phyloP scores from a whole-genome alignment of 2,797 vertebrate species.

The Hephaestus fuliginosus region DNA sequence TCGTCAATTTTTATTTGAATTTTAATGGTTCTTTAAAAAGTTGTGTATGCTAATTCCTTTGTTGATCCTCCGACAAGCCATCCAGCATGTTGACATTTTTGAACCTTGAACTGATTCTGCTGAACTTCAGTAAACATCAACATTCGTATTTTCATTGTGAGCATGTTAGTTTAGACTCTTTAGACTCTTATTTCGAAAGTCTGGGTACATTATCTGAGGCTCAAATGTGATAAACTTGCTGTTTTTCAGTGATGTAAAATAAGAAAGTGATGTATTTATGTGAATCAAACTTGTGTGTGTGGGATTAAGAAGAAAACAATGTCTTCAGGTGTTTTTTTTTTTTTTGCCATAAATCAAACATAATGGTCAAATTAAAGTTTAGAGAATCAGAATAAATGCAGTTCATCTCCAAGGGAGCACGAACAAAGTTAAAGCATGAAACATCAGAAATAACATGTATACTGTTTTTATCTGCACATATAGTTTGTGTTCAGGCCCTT shows the following conservation, averaged over 20 bases:
- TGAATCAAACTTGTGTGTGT: background rate
- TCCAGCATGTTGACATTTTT: background rate
- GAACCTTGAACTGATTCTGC: too few relatives aligned
- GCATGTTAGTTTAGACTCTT: background rate
- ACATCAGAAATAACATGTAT: too few relatives aligned
- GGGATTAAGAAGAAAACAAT: too few relatives aligned
- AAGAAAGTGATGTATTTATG: background rate
- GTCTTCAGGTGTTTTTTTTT: too few relatives aligned
- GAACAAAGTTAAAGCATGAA: background rate
- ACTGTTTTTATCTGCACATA: background rate
- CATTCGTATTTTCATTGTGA: background rate
- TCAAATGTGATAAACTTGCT: too few relatives aligned
- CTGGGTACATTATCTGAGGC: background rate
- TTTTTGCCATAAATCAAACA: background rate
- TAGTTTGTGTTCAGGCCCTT: background rate
- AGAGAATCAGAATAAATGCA: background rate
- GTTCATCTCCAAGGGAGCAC: background rate
- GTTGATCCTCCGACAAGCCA: background rate
- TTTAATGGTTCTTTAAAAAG: too few relatives aligned
- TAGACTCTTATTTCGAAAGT: too few relatives aligned
- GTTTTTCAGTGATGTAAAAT: background rate
- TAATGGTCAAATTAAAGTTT: background rate
- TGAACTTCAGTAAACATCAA: too few relatives aligned
- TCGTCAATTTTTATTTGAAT: too few relatives aligned
- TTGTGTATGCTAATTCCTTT: too few relatives aligned